phyloP scores from a whole-genome alignment of 2,113 vertebrate genomes.

The Narcine bancroftii region DNA sequence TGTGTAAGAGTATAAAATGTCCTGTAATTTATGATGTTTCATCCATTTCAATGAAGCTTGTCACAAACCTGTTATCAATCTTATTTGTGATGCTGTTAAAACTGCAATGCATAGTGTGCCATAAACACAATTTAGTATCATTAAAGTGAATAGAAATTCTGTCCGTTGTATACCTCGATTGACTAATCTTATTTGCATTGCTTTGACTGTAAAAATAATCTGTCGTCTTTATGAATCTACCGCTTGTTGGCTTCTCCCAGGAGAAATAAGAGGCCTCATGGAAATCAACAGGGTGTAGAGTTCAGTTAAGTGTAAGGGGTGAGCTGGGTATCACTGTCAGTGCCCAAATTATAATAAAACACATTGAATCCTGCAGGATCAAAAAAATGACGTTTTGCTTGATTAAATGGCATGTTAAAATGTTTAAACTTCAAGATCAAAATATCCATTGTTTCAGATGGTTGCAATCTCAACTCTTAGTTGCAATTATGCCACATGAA shows the following conservation, averaged over 20 bases:
- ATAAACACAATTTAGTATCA: neutral
- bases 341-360: neutral
- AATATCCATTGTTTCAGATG: neutral
- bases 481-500: neutral
- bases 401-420: neutral
- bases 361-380: neutral
- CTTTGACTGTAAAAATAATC: neutral
- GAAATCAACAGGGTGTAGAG: neutral
- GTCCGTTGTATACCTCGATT: neutral
- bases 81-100: conserved; percentile 9
- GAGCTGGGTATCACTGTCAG: neutral
- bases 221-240: neutral
- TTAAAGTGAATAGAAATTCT: neutral
- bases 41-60: conserved; percentile 1
- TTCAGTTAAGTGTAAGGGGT: neutral
- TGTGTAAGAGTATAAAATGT: neutral
- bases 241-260: neutral
- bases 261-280: neutral
- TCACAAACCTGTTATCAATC: conserved; percentile 14
- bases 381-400: neutral
- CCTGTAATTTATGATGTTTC: conserved; percentile 20
- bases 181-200: neutral
- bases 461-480: neutral
- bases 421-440: neutral
- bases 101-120: neutral